Conservation (phyloP, 2,888 invertebrate species). For the Meloe dianella region DNA sequence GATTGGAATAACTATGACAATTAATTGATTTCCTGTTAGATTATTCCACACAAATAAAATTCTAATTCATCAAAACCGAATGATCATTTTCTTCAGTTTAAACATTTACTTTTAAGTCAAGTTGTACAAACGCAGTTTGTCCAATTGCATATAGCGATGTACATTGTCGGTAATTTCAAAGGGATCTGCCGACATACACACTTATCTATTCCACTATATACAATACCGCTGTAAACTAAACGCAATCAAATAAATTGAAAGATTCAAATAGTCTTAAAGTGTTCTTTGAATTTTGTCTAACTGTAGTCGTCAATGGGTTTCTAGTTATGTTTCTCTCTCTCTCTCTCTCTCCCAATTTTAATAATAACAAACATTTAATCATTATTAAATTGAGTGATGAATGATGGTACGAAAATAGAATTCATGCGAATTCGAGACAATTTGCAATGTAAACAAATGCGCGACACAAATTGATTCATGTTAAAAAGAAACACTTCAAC, state of each 20-base stretch:
- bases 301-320: not conserved
- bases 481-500: not conserved
- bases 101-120: too few relatives aligned
- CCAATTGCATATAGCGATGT: too few relatives aligned
- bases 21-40: too few relatives aligned
- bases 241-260: slow-evolving; percentile 1
- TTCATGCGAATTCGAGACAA: not conserved
- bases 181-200: not conserved
- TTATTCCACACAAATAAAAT: too few relatives aligned
- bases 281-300: not conserved
- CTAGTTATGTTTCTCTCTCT: too few relatives aligned
- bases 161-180: slow-evolving; percentile 5
- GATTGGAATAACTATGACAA: too few relatives aligned
- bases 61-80: too few relatives aligned
- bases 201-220: not conserved
- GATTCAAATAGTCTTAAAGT: not conserved
- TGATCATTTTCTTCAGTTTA: too few relatives aligned
- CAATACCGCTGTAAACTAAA: not conserved
- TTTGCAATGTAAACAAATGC: not conserved
- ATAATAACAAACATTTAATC: not conserved
- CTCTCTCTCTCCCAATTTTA: too few relatives aligned
- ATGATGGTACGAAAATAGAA: not conserved
- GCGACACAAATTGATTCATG: not conserved
- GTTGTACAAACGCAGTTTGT: too few relatives aligned
- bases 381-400: not conserved